Base-by-base conservation (phyloP, 23 tunicate species). In the Pegea sp. region DNA sequence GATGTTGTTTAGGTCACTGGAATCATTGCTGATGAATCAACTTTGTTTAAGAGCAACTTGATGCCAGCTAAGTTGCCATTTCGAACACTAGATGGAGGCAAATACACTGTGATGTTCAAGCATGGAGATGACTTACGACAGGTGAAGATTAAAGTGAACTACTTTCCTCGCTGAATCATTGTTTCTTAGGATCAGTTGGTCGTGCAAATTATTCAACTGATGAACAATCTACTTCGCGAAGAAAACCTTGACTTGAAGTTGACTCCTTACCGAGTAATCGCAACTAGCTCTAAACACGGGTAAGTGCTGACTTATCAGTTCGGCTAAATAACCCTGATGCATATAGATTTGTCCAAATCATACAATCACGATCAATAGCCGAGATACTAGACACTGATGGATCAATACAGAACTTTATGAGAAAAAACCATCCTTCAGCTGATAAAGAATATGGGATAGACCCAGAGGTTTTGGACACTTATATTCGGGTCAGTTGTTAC, bases 111-210 rank as follows among this genome's bases (percentile, higher is more conserved):
- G 3, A 62, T 91, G 26, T 72, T 91, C 60, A 91, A 91, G 52
- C 71, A 79, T 54, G 99, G 99, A n/a, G 99, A 91, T 56, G 99
- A 91, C 55, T 32, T 91, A n/a, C 43, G 99, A 22, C 95, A 84
- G 66, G 78, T 71, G 21, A 33, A 16, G 6, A 4, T 18, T 2
- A n/a, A 2, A 30, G 2, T 25, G 2, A 23, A 57, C n/a, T n/a
- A n/a, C n/a, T n/a, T n/a, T n/a, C n/a, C n/a, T n/a, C n/a, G n/a
- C 11, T 38, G 16, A 54, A 18, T 28, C 26, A 29, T 32, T 26
- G 5, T 26, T 46, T 28, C 52, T 22, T 38, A 77, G 70, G 99
- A 91, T 70, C 99, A 91, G 52, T 57, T 91, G n/a, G 56, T 91
- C 44, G 66, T 91, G 18, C 99, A 91, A 54, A 91, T 91, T 30